phyloP scores from a whole-genome alignment of 2,888 invertebrate genomes.

The Drosophila putrida region DNA sequence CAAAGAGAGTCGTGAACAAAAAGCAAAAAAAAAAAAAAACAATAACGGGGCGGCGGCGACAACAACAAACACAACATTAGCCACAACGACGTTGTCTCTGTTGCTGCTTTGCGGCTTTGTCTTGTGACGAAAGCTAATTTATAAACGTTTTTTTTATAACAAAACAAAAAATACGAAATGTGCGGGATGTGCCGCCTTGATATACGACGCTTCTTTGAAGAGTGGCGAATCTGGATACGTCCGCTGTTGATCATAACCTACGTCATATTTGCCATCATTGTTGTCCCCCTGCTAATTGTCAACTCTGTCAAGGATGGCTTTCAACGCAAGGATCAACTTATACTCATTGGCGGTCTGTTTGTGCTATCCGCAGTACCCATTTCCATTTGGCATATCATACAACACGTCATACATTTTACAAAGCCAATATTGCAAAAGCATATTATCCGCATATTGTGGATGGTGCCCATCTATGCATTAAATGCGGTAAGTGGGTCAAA shows the following conservation, averaged over 20 bases:
- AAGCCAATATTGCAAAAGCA: slow-evolving; percentile 96
- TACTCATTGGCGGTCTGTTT: slow-evolving; percentile 95
- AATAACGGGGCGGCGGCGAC: slow-evolving; percentile 67
- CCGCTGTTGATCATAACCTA: slow-evolving; percentile 93
- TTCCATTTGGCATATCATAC: slow-evolving; percentile 97
- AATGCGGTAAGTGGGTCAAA: slow-evolving; percentile 91
- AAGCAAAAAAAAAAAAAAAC: slow-evolving; percentile 45
- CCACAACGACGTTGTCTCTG: slow-evolving; percentile 25
- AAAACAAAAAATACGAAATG: slow-evolving; percentile 7
- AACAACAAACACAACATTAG: slow-evolving; percentile 43
- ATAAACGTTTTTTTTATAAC: slow-evolving; percentile 20
- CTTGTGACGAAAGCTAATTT: slow-evolving; percentile 60
- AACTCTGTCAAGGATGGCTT: slow-evolving; percentile 93
- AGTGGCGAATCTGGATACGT: slow-evolving; percentile 96
- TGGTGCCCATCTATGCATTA: slow-evolving; percentile 98
- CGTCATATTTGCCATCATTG: slow-evolving; percentile 91
- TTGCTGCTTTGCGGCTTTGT: slow-evolving; percentile 43
- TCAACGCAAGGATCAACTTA: slow-evolving; percentile 91
- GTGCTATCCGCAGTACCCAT: slow-evolving; percentile 96
- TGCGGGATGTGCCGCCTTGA: slow-evolving; percentile 76
- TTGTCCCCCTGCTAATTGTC: slow-evolving; percentile 93
- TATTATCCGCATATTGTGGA: slow-evolving; percentile 98
- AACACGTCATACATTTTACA: slow-evolving; percentile 97
- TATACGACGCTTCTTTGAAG: slow-evolving; percentile 83
- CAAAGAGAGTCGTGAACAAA: slow-evolving; percentile 16